Evolutionary conservation across 1,140 invertebrate genomes (phyloP), one percentile per base, ranked within the genome.

Genomic region (Trypoxylus dichotomus): DNA sequence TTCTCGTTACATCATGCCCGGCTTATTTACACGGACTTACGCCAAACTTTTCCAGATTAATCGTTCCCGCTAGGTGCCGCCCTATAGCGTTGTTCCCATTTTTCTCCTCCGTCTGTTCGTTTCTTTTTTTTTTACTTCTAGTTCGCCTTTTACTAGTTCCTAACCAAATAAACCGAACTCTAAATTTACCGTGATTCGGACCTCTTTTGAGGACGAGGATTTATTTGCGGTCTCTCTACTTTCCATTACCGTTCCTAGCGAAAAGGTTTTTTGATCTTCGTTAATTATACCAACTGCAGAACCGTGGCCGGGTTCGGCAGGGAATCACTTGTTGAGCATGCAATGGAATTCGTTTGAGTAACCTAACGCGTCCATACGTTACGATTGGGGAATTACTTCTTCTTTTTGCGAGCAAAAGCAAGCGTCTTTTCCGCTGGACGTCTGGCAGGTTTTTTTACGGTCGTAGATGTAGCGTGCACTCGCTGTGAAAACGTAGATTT

Each of bases 111-210:
- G 32, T 37, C 32, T 37, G 32, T 37, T 5, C 32, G 32, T 37
- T 37, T 37, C 10, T 37, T 37, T 7, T 37, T 37, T 37, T 37
- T 8, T 1, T 37, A 5, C 1, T 27, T 68, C 24, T 10, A n/a
- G 15, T 54, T 29, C 60, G 60, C 60, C 60, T 25, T 68, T 68
- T 24, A 13, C 60, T 27, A 27, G 27, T 29, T 68, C 27, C 27
- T 68, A 68, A 7, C 27, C 60, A 68, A 68, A 68, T 68, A 68
- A 68, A 68, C 60, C 21, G 19, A 68, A 68, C 47, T 68, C 60
- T 68, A 68, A 68, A 68, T 68, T 68, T 68, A 68, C 60, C 60
- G 60, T 24, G 60, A 27, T 13, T 15, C 47, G 47, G 19, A 54
- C 47, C 21, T 68, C 60, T 68, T 68, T 24, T 25, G 10, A 10